phyloP scores from a whole-genome alignment of 2,113 vertebrate species.

The Vulpes lagopus region DNA sequence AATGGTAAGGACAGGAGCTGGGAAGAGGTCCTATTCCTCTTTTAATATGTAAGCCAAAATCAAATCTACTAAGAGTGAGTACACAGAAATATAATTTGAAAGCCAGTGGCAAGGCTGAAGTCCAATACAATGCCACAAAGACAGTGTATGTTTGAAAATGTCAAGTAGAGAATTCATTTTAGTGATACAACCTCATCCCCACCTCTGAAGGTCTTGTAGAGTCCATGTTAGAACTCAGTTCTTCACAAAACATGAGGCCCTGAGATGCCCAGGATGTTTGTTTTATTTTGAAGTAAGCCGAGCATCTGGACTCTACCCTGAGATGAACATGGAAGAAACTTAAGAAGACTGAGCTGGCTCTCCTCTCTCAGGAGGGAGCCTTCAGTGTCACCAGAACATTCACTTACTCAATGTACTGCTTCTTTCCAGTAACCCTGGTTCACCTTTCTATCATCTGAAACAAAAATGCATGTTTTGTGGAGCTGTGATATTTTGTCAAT shows the following conservation, averaged over 20 bases:
- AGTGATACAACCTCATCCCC: not conserved
- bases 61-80: not conserved
- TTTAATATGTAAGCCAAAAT: not conserved
- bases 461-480: not conserved
- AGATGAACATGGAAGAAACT: not conserved
- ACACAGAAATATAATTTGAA: slow-evolving; percentile 26
- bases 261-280: not conserved
- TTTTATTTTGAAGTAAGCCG: not conserved
- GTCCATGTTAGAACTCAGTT: not conserved
- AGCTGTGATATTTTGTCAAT: slow-evolving; percentile 41
- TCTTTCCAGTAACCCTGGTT: not conserved
- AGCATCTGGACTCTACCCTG: not conserved
- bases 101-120: not conserved
- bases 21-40: not conserved
- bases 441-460: not conserved
- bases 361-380: not conserved
- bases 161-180: not conserved
- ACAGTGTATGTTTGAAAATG: not conserved
- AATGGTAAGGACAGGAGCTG: not conserved
- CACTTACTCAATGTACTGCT: not conserved
- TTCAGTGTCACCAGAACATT: not conserved
- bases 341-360: not conserved
- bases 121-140: not conserved
- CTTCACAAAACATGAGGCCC: not conserved
- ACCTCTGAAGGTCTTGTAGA: not conserved